phyloP scores from a whole-genome alignment of 2,113 vertebrate genomes.

The Guaruba guarouba region DNA sequence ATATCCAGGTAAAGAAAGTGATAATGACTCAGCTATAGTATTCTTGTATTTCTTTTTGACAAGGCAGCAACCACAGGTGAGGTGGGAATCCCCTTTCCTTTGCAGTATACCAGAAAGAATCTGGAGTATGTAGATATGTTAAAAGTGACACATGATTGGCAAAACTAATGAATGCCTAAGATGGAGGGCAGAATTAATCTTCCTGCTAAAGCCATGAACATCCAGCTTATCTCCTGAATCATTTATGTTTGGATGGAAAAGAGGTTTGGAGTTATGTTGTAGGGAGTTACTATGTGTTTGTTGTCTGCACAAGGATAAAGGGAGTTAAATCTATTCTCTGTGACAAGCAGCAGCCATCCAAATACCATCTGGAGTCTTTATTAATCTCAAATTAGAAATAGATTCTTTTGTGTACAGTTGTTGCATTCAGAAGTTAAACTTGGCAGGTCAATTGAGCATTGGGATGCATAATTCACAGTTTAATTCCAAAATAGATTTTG shows the following conservation, averaged over 20 bases:
- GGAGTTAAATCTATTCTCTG: neutral
- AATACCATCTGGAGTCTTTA: neutral
- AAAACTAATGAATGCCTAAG: neutral
- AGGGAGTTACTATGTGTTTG: neutral
- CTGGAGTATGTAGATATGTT: neutral
- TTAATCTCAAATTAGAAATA: neutral
- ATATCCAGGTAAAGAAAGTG: conserved; percentile 72
- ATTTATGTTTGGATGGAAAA: neutral
- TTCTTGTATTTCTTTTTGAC: neutral
- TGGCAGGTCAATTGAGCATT: neutral
- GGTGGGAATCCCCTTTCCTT: neutral
- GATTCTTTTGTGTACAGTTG: neutral
- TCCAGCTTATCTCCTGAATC: neutral
- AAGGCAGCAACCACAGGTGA: neutral
- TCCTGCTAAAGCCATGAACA: neutral
- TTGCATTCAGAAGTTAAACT: neutral
- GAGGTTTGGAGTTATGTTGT: neutral
- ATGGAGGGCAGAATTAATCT: neutral
- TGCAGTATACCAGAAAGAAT: neutral
- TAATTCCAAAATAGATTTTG: neutral
- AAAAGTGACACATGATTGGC: neutral
- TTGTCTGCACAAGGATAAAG: neutral
- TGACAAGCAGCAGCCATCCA: neutral
- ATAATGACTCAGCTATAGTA: neutral
- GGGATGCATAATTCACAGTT: neutral